Conservation (phyloP, 2,888 invertebrate genomes). For the Diaperis boleti region DNA sequence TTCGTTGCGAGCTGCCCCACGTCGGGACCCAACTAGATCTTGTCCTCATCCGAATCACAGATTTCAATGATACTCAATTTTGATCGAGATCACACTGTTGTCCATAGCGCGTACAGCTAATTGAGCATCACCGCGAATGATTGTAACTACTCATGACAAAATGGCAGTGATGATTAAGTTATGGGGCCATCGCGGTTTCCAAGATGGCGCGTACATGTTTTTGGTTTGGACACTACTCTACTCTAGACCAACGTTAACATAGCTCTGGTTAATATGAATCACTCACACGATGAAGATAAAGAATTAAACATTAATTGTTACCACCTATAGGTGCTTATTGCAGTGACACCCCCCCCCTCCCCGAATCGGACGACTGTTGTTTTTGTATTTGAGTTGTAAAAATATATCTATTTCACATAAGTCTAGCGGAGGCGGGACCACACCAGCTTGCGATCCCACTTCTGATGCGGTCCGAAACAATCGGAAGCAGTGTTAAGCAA, state of each 20-base stretch:
- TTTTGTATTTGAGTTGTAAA: neutral
- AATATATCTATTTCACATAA: slow-evolving; percentile 17
- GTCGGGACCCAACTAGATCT: too few species aligned
- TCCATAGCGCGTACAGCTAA: slow-evolving; percentile 43
- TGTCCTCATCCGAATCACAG: slow-evolving; percentile 56
- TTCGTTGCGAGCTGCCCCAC: too few species aligned
- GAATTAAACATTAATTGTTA: slow-evolving; percentile 22
- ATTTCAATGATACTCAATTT: slow-evolving; percentile 31
- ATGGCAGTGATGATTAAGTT: slow-evolving; percentile 61
- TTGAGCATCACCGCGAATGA: slow-evolving; percentile 58
- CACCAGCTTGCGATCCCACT: too few species aligned
- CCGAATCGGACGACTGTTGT: slow-evolving; percentile 16
- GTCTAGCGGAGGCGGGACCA: too few species aligned
- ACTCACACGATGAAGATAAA: slow-evolving; percentile 41
- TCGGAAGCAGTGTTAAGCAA: slow-evolving; percentile 13
- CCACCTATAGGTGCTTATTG: slow-evolving; percentile 18
- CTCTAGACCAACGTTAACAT: slow-evolving; percentile 17
- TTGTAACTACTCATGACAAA: slow-evolving; percentile 56
- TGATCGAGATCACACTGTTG: slow-evolving; percentile 54
- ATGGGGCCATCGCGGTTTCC: slow-evolving; percentile 20
- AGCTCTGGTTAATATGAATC: slow-evolving; percentile 34
- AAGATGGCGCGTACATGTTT: slow-evolving; percentile 13
- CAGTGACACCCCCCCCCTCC: slow-evolving; percentile 31
- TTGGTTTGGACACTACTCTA: slow-evolving; percentile 27
- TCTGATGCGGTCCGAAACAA: too few species aligned